Conservation (phyloP, 2,113 vertebrate genomes). For the Zosterops lateralis region DNA sequence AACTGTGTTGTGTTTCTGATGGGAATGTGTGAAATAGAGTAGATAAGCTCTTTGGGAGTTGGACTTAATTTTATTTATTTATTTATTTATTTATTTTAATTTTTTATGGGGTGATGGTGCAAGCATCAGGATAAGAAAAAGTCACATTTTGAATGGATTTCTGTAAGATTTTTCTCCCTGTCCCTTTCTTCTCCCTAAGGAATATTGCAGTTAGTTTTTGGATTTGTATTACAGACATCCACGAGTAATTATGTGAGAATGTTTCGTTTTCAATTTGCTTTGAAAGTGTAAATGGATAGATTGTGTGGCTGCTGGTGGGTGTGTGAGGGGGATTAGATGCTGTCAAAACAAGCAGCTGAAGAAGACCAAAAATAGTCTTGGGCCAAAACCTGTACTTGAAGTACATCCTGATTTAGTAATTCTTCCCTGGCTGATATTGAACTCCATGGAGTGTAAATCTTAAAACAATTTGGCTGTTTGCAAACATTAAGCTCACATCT, state of each 20-base stretch:
- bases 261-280: slow-evolving; percentile 44
- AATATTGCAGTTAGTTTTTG: slow-evolving; percentile 12
- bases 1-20: not conserved
- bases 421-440: slow-evolving; percentile 28
- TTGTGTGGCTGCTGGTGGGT: slow-evolving; percentile 29
- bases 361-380: slow-evolving; percentile 43
- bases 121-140: not conserved
- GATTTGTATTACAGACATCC: slow-evolving; percentile 14
- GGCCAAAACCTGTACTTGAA: slow-evolving; percentile 53
- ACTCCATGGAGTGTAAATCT: slow-evolving; percentile 47
- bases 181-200: not conserved
- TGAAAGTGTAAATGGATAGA: slow-evolving; percentile 34
- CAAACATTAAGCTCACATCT: slow-evolving; percentile 51
- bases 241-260: slow-evolving; percentile 50
- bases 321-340: slow-evolving; percentile 28
- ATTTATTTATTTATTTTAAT: not conserved
- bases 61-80: not conserved
- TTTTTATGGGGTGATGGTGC: not conserved
- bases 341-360: slow-evolving; percentile 63
- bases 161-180: not conserved
- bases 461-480: slow-evolving; percentile 35
- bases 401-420: slow-evolving; percentile 34
- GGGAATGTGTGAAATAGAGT: not conserved
- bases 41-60: not conserved
- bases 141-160: not conserved